Evolutionary conservation across 2,888 invertebrate genomes (phyloP), one percentile per base, ranked within the genome.

Genomic region (Parapristionchus giblindavisi): DNA sequence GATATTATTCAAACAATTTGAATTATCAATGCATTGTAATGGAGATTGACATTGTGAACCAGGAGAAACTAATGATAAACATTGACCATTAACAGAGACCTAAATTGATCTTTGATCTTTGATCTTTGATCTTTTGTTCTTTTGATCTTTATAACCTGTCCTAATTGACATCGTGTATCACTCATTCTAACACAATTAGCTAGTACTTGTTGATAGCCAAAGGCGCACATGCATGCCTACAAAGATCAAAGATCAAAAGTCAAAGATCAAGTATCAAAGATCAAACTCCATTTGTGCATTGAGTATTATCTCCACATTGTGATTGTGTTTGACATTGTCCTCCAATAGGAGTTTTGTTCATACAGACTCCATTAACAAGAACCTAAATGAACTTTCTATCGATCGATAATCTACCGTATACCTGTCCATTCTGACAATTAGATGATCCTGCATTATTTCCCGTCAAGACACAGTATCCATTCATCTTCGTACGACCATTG

Each of bases 1-100:
- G 1, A 48, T 51, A 21, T n/a, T n/a, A 52, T 68, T 68, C 29
- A 51, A 52, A 52, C 68, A 68, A 68, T 68, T 52, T 29, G 68
- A 68, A 32, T 68, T 68, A 24, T 68, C 68, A 38, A 68, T 68
- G 34, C 68, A 68, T 68, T 68, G 68, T 17, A 68, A 52, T 24
- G 68, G 34, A 6, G 68, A 68, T 14, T 8, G 24, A 51, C 66
- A 66, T 48, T 48, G 66, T 32, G 21, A 29, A 24, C 66, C 66
- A 48, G 66, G 66, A 48, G 43, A 29, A 24, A 34, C 43, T 5
- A 66, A 48, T n/a, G 66, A 48, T 4, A 66, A 17, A 51, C 66
- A 66, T 32, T 66, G 66, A 24, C 66, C 66, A 48, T 66, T 66
- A 3, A 66, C 48, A n/a, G 61, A 61, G n/a, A 61, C 61, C 61